Evolutionary conservation across 1,140 invertebrate genomes (phyloP), one percentile per base, ranked within the genome.

Genomic region (Bombus affinis): DNA sequence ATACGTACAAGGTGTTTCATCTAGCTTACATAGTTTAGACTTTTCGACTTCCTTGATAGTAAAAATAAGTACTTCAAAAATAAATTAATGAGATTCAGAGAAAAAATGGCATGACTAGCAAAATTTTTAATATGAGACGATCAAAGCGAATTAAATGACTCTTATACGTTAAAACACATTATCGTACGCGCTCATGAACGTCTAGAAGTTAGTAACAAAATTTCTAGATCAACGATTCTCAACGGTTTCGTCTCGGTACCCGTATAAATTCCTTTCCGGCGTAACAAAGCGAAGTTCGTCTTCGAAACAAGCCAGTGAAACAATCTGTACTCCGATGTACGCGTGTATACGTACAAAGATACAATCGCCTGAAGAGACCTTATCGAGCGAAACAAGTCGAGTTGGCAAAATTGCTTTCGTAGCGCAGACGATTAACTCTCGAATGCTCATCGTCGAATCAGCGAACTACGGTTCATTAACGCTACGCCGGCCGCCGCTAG

Each of bases 381-480:
- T 81, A 81, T 83, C 73, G 84, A 85, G 80, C 80, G 79, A 83
- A 86, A 86, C 85, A 86, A 86, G 78, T 72, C 70, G 70, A 81
- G 78, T 71, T 86, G 70, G 73, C 62, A 74, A 86, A 86, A 86
- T 86, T 86, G 80, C 85, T 86, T 86, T 86, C 85, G 66, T 32
- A 47, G 79, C 62, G 73, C 85, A 62, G 85, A n/a, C 79, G 85
- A 86, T 86, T 86, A 86, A 86, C 85, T 71, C 85, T 70, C 80
- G 80, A 86, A 86, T 81, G 62, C 80, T 86, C 85, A 83, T 86
- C 85, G 85, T 86, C 79, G 79, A 86, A 86, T 86, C 80, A 86
- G 85, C 80, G 80, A 86, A 86, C 79, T 86, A 83, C 83, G 85
- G 79, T 86, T 86, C 79, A 86, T 86, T 86, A 86, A 82, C 80